Base-by-base conservation (phyloP, 2,797 vertebrate species). In the Thamnophis elegans region DNA sequence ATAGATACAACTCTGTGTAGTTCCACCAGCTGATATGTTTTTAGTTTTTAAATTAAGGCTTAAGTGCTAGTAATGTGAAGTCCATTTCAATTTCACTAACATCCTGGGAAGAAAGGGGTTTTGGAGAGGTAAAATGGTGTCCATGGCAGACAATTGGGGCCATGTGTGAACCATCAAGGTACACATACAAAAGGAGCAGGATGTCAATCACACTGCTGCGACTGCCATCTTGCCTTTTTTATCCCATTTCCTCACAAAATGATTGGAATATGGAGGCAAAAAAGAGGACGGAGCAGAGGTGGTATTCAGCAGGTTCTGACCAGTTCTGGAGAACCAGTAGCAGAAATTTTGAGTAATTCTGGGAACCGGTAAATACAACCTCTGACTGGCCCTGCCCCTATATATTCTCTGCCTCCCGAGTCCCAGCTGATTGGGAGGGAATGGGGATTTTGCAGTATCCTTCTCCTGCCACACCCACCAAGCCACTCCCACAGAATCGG, bases 1-100 rank as follows among this genome's bases (percentile, higher is more conserved):
- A 26, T 87, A 32, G 89, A 94, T 90, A 94, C 65, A 95, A 93
- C 95, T 89, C 73, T 92, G 47, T 54, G 42, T 89, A 95, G 85
- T 91, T 94, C 92, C 7, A 88, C 87, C 90, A 88, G 78, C 26
- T 58, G 32, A 47, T 14, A 53, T 51, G 56, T 11, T 88, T 88
- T 58, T 62, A 32, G 7, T n/a, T 87, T 25, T 16, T 47, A 87
- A 73, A 87, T 68, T 73, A 53, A 55, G 32, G 10, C n/a, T 25
- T 36, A 73, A 18, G 25, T 25, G 20, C 7, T 73, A 28, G 9
- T 28, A 55, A 20, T 47, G 36, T 82, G 25, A 53, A 78, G 8
- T 42, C 73, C 73, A 9, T 78, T 78, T 42, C 36, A 78, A 42
- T 22, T 9, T 78, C 36, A 42, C 18, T 73, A 73, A 20, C 2